Base-by-base conservation (phyloP, 2,113 vertebrate genomes). In the Puffinus mauretanicus region DNA sequence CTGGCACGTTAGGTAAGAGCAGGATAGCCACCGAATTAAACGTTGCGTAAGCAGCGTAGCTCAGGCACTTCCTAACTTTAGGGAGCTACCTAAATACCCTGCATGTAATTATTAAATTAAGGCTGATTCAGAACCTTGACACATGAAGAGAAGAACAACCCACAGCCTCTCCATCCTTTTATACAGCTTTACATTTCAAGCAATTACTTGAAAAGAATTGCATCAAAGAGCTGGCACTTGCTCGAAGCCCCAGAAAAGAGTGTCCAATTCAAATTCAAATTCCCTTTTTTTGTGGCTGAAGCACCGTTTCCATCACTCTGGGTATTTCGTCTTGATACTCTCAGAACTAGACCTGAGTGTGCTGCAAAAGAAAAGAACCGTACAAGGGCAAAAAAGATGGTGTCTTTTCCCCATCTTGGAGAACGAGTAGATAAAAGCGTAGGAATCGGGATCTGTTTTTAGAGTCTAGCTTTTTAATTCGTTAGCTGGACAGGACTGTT, bases 71-170 rank as follows among this genome's bases (percentile, higher is more conserved):
- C 94, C 71, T 60, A 95, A 77, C 93, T 82, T 83, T 0, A 77
- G 57, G 69, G 72, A 94, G 66, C 4, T 1, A 70, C 66, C 58
- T 76, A 40, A 86, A 95, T 80, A 49, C 26, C 83, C 44, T 12
- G 29, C 1, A 3, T 80, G 42, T n/a, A 70, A 69, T 80, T 87
- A 93, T 34, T 77, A 76, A 87, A 94, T 73, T 66, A 66, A 70
- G 30, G 54, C 84, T 77, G 73, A 95, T 95, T 90, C 94, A 95
- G 94, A 97, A 80, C 54, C 54, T 87, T 77, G 78, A 76, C 70
- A 91, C 24, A 73, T 19, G 51, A 91, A 93, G 71, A 85, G 42
- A 60, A 47, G 30, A 80, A 67, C 19, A 64, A 54, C 38, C 46
- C 62, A 93, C 49, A 40, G 58, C 47, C 67, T 80, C 85, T 47